A percentile compares a stretch with the other conserved stretches of the same genome.
Conservation (phyloP, 2,888 invertebrate species). For the Amphipoea oculea region DNA sequence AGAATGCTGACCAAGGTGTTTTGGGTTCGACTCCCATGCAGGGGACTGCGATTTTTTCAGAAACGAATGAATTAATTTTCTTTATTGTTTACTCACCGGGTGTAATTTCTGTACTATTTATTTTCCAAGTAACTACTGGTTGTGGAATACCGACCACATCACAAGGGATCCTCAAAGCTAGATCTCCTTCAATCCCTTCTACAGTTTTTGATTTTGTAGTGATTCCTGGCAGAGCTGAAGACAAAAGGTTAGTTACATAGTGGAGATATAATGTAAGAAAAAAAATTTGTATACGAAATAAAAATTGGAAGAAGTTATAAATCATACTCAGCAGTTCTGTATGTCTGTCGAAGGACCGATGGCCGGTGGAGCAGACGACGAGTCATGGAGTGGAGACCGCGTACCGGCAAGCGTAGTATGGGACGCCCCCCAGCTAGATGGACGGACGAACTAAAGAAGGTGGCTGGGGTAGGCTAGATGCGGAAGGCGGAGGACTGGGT, state of each 20-base stretch:
- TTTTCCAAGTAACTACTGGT: constrained; percentile 52
- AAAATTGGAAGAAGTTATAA: not conserved
- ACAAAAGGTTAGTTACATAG: not conserved
- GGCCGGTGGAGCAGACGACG: too few relatives aligned
- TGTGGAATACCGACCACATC: constrained; percentile 42
- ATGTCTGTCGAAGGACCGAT: not conserved
- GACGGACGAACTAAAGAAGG: too few relatives aligned
- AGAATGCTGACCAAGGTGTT: not conserved
- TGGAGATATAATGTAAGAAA: not conserved
- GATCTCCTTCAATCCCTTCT: constrained; percentile 50
- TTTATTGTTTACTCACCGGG: constrained; percentile 37
- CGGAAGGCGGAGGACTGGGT: too few relatives aligned
- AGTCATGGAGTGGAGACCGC: too few relatives aligned
- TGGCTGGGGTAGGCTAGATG: too few relatives aligned
- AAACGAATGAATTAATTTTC: not conserved
- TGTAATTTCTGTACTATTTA: constrained; percentile 22
- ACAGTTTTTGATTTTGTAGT: constrained; percentile 8
- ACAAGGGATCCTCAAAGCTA: constrained; percentile 57
- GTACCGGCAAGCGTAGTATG: too few relatives aligned
- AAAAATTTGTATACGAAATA: not conserved
- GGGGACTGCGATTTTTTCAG: not conserved
- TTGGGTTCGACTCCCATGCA: not conserved
- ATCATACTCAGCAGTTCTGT: not conserved
- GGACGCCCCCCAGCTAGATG: too few relatives aligned
- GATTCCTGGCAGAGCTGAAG: constrained; percentile 41